phyloP scores from a whole-genome alignment of 2,888 invertebrate genomes.

The Platycheirus rosarum region DNA sequence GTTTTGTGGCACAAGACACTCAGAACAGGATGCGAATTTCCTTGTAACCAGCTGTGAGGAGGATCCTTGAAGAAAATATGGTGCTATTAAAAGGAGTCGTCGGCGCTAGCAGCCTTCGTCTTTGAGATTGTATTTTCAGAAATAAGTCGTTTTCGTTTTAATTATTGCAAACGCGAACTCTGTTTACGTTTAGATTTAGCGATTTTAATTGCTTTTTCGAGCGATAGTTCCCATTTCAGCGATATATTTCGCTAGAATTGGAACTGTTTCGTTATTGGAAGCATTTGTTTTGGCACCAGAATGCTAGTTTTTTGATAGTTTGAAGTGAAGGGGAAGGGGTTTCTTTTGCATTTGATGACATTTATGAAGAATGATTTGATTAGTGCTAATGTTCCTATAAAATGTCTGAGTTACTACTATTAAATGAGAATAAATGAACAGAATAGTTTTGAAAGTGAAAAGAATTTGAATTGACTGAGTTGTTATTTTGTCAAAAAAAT shows the following conservation, averaged over 20 bases:
- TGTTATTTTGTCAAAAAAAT: too few species aligned
- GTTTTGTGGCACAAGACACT: slow-evolving; percentile 1
- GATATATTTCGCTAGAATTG: too few species aligned
- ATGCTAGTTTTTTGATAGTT: neutral
- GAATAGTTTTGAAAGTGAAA: too few species aligned
- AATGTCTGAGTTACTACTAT: too few species aligned
- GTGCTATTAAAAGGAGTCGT: slow-evolving; percentile 19
- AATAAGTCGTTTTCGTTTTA: slow-evolving; percentile 48
- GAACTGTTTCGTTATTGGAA: too few species aligned
- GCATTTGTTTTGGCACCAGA: slow-evolving; percentile 28
- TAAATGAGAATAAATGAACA: too few species aligned
- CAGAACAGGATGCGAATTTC: slow-evolving; percentile 25
- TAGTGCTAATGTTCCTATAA: too few species aligned
- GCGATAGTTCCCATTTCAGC: slow-evolving; percentile 37
- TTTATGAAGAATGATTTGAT: too few species aligned
- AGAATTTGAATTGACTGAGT: too few species aligned
- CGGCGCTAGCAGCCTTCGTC: neutral
- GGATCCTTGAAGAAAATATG: slow-evolving; percentile 28
- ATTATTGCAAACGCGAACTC: slow-evolving; percentile 55
- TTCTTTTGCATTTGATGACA: neutral
- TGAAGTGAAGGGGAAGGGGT: too few species aligned
- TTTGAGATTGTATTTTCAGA: neutral
- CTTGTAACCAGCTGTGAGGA: slow-evolving; percentile 1
- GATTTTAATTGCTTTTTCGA: slow-evolving; percentile 59
- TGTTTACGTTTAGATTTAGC: slow-evolving; percentile 40